Evolutionary conservation across 2,113 vertebrate species (phyloP).

Genomic region (Gallinago undulata): DNA sequence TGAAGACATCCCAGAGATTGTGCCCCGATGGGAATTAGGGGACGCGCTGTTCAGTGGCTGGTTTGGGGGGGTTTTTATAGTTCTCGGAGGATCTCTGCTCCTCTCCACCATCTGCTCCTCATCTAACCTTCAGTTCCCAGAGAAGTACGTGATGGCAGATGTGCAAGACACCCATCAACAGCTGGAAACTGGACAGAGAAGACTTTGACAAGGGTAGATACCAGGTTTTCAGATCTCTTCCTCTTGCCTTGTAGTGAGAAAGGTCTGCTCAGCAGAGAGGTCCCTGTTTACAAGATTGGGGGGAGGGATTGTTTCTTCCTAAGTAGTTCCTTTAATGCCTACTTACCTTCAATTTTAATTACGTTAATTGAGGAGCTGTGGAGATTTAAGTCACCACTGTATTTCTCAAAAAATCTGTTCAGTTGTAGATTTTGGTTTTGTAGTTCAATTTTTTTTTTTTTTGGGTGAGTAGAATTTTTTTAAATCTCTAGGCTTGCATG

Average conservation of each 20-base stretch:
- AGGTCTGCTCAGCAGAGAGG: neutral
- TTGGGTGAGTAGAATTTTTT: neutral
- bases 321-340: neutral
- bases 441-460: neutral
- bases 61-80: slow-evolving; percentile 76
- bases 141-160: neutral
- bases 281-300: neutral
- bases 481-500: neutral
- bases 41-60: slow-evolving; percentile 78
- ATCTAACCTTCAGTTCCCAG: neutral
- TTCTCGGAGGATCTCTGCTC: slow-evolving; percentile 73
- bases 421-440: neutral
- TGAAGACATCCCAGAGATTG: slow-evolving; percentile 73
- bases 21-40: slow-evolving; percentile 80
- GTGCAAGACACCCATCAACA: neutral
- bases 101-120: slow-evolving; percentile 38
- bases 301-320: neutral
- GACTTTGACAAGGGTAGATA: neutral
- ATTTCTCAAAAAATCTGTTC: neutral
- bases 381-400: neutral
- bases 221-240: neutral
- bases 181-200: slow-evolving; percentile 3
- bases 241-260: neutral
- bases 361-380: neutral
- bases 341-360: neutral